Evolutionary conservation across 2,113 vertebrate species (phyloP).

Genomic region (Podarcis muralis): DNA sequence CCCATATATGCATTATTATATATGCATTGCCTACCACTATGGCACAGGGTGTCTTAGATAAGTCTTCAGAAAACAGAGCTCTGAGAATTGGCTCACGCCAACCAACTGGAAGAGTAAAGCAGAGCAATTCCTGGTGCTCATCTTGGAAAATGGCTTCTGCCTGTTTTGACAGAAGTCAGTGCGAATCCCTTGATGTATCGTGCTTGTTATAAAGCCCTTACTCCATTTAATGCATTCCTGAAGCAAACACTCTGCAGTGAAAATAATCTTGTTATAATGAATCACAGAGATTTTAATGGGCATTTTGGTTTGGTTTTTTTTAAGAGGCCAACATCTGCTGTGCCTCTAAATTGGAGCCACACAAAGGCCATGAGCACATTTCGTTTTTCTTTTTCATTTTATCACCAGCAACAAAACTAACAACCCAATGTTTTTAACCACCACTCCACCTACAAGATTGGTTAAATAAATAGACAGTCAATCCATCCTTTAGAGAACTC

Average conservation of each 20-base stretch:
- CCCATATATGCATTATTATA: not conserved
- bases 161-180: not conserved
- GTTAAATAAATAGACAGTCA: not conserved
- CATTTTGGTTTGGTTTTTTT: constrained; percentile 51
- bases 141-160: not conserved
- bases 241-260: constrained; percentile 16
- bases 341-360: constrained; percentile 38
- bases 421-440: not conserved
- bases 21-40: not conserved
- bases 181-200: not conserved
- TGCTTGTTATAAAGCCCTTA: constrained; percentile 31
- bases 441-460: not conserved
- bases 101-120: not conserved
- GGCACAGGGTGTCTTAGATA: not conserved
- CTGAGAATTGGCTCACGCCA: not conserved
- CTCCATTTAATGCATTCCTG: constrained; percentile 22
- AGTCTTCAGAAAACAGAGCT: not conserved
- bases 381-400: constrained; percentile 29
- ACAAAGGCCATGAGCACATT: constrained; percentile 26
- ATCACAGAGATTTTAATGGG: constrained; percentile 39
- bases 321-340: constrained; percentile 37
- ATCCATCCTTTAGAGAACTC: not conserved
- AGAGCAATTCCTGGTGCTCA: not conserved
- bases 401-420: constrained; percentile 34
- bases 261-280: constrained; percentile 22